Base-by-base conservation (phyloP, 2,888 invertebrate species). In the Eutolmus rufibarbis region DNA sequence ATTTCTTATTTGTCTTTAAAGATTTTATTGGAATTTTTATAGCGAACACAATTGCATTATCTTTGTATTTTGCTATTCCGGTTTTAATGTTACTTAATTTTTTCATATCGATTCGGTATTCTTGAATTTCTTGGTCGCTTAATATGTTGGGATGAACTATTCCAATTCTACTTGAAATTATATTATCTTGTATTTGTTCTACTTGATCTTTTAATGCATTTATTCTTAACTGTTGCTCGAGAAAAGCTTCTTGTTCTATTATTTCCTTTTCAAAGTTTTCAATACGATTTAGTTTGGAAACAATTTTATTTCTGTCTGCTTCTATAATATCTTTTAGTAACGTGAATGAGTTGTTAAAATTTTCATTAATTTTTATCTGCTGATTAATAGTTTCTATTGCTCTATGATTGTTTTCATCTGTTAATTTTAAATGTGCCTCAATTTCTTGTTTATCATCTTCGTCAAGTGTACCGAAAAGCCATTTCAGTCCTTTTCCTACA, bases 101-200 rank as follows among this genome's bases (percentile, higher is more conserved):
- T 46, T 78, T 23, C 74, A 89, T 84, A 46, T 88, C 87, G 14
- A 89, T 81, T 74, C 87, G 51, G 14, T 86, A 88, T 23, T 34
- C 88, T 76, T 77, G n/a, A 8, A 89, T 88, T 87, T 89, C 88
- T 12, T 87, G 76, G n/a, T 82, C 79, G 46, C 82, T 88, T 43
- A 88, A 66, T 40, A 89, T 89, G 79, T 82, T 89, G 0, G 88
- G 88, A 14, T 88, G 87, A 0, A 88, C 23, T 57, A 88, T 88
- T 28, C 88, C 86, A 28, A 77, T 28, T 79, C 88, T 87, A 16
- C 88, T 88, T 81, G 88, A 88, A 34, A 86, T 76, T 31, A 88
- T 66, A n/a, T 88, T 88, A 31, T 89, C 86, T 78, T 88, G 88
- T 16, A 89, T 89, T 74, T 88, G 87, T 34, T 89, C 66, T 76